These are phyloP conservation scores for Microctonus brassicae DNA, from an alignment of 2,888 invertebrate species.

Conservation along the genomic window DNA sequence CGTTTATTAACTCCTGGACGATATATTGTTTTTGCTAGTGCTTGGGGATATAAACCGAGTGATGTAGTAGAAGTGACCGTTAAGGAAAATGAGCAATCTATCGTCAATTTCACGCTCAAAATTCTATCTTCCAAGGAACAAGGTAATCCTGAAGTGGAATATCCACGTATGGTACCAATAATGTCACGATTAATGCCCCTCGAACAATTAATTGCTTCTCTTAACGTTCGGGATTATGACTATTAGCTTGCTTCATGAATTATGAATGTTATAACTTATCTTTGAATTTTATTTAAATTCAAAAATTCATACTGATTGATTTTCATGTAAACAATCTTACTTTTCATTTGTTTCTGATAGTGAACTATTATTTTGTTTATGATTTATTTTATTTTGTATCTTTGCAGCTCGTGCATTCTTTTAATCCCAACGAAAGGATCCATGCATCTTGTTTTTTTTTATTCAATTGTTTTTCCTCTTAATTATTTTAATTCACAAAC, in stretches of 20 bases:
- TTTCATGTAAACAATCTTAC: neutral
- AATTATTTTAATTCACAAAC: neutral
- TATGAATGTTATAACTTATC: conserved; percentile 16
- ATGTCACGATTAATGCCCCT: conserved; percentile 54
- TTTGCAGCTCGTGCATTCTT: conserved; percentile 53
- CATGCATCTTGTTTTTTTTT: conserved; percentile 38
- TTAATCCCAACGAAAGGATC: conserved; percentile 43
- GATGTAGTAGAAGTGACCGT: conserved; percentile 66
- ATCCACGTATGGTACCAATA: conserved; percentile 57
- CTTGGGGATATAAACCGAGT: conserved; percentile 78
- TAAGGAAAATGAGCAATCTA: conserved; percentile 62
- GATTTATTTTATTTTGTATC: conserved; percentile 43
- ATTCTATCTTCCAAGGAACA: conserved; percentile 54
- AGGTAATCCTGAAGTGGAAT: conserved; percentile 65
- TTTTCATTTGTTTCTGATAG: neutral
- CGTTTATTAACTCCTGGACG: conserved; percentile 89
- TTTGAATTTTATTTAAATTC: neutral
- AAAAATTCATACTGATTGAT: neutral
- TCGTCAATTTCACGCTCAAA: conserved; percentile 70
- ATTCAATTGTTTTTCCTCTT: neutral
- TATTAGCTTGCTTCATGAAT: conserved; percentile 42
- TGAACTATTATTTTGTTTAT: conserved; percentile 22
- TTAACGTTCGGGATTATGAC: conserved; percentile 48
- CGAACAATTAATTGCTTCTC: conserved; percentile 51
- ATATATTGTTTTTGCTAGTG: conserved; percentile 81